Percentiles rank a stretch among this genome's conserved stretches.
phyloP scores from a whole-genome alignment of 2,797 vertebrate genomes.

The Melopsittacus undulatus region DNA sequence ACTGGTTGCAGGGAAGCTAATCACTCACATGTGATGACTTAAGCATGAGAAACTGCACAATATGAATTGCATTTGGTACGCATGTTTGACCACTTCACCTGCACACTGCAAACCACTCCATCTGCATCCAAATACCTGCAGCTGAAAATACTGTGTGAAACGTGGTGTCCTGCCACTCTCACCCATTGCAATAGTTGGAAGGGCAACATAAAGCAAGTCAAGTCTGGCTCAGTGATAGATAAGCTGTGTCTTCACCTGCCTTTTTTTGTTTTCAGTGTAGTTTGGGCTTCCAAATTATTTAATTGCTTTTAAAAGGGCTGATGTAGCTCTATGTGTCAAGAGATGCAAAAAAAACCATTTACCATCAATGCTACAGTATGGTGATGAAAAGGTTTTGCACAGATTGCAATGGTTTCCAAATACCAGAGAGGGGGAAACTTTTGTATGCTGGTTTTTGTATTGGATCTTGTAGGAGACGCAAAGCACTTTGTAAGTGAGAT shows the following conservation, averaged over 20 bases:
- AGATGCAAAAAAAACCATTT: not conserved
- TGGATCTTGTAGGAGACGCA: not conserved
- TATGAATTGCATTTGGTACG: accelerated
- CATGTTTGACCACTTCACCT: not conserved
- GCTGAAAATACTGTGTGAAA: not conserved
- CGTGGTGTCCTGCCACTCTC: not conserved
- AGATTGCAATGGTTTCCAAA: not conserved
- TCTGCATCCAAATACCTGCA: not conserved
- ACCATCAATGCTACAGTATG: not conserved
- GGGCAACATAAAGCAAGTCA: not conserved
- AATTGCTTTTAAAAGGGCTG: not conserved
- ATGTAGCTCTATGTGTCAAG: not conserved
- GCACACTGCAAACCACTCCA: not conserved
- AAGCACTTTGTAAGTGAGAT: not conserved
- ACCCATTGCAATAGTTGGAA: not conserved
- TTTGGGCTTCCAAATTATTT: not conserved
- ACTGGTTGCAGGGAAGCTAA: not conserved
- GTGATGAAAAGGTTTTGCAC: not conserved
- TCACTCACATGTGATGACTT: not conserved
- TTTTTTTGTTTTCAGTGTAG: not conserved
- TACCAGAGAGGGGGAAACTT: not conserved
- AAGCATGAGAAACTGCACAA: not conserved
- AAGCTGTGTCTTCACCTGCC: not conserved
- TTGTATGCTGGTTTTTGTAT: not conserved
- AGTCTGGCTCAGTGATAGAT: not conserved